Percentiles rank a stretch among this genome's conserved stretches.
Conservation (phyloP, 2,113 vertebrate species). For the Nicator chloris region DNA sequence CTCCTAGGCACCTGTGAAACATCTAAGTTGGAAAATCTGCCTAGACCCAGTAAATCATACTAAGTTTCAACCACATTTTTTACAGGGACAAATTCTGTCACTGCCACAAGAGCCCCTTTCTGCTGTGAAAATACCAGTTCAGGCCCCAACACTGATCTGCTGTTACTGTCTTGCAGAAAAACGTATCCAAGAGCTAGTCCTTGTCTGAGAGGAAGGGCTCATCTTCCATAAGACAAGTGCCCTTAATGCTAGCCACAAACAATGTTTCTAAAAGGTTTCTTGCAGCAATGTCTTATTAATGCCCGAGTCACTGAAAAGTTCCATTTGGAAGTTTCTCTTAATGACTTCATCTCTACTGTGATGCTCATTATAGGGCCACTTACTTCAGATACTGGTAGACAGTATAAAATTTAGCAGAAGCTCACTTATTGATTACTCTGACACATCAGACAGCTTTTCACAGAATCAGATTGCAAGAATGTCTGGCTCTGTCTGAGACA, state of each 20-base stretch:
- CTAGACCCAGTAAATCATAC: background rate
- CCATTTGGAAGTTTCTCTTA: slow-evolving; percentile 48
- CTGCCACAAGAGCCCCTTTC: background rate
- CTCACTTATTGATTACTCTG: slow-evolving; percentile 18
- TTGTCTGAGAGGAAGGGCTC: background rate
- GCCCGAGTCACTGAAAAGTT: slow-evolving; percentile 34
- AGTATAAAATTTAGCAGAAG: background rate
- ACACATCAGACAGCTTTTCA: background rate
- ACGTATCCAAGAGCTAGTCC: background rate
- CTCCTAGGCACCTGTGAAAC: background rate
- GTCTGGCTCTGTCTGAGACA: background rate
- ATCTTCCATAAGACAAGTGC: background rate
- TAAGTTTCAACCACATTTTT: background rate
- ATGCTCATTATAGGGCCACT: slow-evolving; percentile 60
- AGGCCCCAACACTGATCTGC: background rate
- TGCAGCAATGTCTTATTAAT: slow-evolving; percentile 56
- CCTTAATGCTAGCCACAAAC: background rate
- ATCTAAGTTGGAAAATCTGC: background rate
- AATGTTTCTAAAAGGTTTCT: slow-evolving; percentile 43
- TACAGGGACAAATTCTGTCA: background rate
- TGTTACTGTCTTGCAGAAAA: background rate
- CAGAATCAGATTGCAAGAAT: background rate
- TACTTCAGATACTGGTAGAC: background rate
- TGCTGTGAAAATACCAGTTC: background rate
- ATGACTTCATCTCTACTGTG: slow-evolving; percentile 63